These are phyloP conservation scores for Alloplasta piceator DNA, from an alignment of 2,888 invertebrate genomes.

Conservation along the genomic window DNA sequence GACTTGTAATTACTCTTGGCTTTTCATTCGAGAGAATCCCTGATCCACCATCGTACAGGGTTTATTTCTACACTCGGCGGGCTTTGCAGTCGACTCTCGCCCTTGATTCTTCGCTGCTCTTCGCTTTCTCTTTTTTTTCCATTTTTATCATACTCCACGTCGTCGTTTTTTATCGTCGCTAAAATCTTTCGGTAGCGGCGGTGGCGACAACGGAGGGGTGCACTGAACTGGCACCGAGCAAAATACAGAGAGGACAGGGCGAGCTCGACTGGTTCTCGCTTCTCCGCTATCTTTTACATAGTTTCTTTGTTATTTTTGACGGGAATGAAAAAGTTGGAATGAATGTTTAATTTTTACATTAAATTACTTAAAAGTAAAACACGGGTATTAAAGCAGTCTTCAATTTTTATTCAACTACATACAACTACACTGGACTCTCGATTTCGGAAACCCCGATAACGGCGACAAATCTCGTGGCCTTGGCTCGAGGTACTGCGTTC, in stretches of 20 bases:
- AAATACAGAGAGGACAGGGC: conserved; percentile 1
- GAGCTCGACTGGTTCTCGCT: conserved; percentile 46
- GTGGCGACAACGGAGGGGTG: conserved; percentile 45
- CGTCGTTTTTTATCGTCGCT: conserved; percentile 47
- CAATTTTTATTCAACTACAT: too few relatives aligned
- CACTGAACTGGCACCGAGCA: conserved; percentile 60
- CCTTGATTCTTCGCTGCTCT: conserved; percentile 42
- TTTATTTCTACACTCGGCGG: conserved; percentile 47
- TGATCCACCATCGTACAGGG: conserved; percentile 7
- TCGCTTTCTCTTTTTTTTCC: conserved; percentile 1
- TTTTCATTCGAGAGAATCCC: conserved; percentile 2
- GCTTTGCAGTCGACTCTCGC: conserved; percentile 48
- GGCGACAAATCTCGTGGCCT: too few relatives aligned
- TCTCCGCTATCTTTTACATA: conserved; percentile 61
- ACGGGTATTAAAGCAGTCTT: too few relatives aligned
- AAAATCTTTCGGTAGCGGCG: conserved; percentile 37
- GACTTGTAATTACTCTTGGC: too few relatives aligned
- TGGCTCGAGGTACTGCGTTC: too few relatives aligned
- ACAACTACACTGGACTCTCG: too few relatives aligned
- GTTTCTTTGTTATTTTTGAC: too few relatives aligned
- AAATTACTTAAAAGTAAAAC: too few relatives aligned
- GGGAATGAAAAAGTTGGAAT: too few relatives aligned
- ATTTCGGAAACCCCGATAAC: too few relatives aligned
- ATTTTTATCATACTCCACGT: neutral
- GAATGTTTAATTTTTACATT: too few relatives aligned